Base-by-base conservation (phyloP, 2,888 invertebrate genomes). In the Plagiodera versicolora region DNA sequence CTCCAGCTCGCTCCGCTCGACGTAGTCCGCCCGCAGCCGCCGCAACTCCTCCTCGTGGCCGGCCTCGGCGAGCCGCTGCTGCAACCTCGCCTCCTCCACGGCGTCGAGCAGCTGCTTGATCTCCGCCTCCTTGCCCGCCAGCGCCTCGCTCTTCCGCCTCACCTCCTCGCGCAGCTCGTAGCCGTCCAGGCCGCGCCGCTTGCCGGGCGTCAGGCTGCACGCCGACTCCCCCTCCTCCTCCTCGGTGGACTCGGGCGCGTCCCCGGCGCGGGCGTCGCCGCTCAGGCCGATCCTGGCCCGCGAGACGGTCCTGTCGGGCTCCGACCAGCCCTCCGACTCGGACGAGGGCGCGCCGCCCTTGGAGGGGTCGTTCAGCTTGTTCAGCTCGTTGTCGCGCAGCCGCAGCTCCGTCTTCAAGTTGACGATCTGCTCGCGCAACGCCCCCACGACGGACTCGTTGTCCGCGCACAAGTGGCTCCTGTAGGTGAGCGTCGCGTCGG, bases 241-340 rank as follows among this genome's bases (percentile, higher is more conserved):
- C 61, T 77, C 77, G 0, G 77, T 77, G 1, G 78, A 76, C 58
- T 74, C 76, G n/a, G n/a, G n/a, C n/a, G n/a, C n/a, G n/a, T n/a
- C 24, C 24, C 24, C 24, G 6, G n/a, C n/a, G n/a, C n/a, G n/a
- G n/a, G n/a, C n/a, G n/a, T n/a, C n/a, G n/a, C n/a, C n/a, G 52
- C 85, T 85, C 1, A 88, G 74, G 0, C 93, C 93, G 19, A 94
- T 92, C 64, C 94, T 85, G 0, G 90, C 92, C 62, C 89, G 80
- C 0, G 93, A 93, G 1, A 94, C 92, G 61, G 86, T 87, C 48
- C 92, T 84, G 75, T 94, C 94, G 0, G 94, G 93, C 74, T 94
- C 94, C 0, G 93, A 93, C 89, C 93, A 94, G 30, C 90, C 88
- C 75, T 94, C 94, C 0, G 92, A 92, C 74, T 94, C 94, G 1